Percentiles rank a stretch among this genome's conserved stretches.
phyloP scores from a whole-genome alignment of 1,140 invertebrate genomes.

The Saccostrea echinata region DNA sequence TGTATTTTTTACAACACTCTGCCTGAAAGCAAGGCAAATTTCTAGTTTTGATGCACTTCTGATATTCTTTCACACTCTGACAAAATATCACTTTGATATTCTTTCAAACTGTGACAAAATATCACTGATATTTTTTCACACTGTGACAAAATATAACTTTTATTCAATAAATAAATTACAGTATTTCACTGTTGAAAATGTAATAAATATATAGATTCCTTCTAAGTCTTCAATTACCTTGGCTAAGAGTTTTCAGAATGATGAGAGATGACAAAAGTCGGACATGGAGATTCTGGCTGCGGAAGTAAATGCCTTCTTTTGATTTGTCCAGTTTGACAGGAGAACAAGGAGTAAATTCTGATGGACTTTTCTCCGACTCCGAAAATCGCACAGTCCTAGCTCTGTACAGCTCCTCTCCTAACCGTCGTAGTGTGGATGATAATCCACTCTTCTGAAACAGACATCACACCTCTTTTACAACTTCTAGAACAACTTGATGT shows the following conservation, averaged over 20 bases:
- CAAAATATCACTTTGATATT: too few relatives aligned
- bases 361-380: constrained; percentile 60
- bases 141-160: too few relatives aligned
- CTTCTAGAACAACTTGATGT: neutral
- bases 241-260: constrained; percentile 76
- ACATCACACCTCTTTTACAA: neutral
- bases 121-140: too few relatives aligned
- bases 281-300: constrained; percentile 74
- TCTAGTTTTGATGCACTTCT: too few relatives aligned
- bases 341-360: constrained; percentile 49
- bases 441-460: constrained; percentile 73
- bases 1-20: too few relatives aligned
- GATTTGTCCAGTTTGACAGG: constrained; percentile 66
- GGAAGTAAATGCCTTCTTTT: constrained; percentile 73
- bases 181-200: too few relatives aligned
- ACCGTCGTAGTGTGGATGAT: constrained; percentile 74
- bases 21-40: too few relatives aligned
- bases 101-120: too few relatives aligned
- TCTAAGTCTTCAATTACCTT: constrained; percentile 65
- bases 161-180: too few relatives aligned
- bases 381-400: constrained; percentile 65
- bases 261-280: constrained; percentile 75
- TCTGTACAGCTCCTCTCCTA: constrained; percentile 79
- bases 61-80: too few relatives aligned
- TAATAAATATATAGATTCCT: neutral